Evolutionary conservation across 2,797 vertebrate species (phyloP).

Genomic region (Crocodylus rhombifer): DNA sequence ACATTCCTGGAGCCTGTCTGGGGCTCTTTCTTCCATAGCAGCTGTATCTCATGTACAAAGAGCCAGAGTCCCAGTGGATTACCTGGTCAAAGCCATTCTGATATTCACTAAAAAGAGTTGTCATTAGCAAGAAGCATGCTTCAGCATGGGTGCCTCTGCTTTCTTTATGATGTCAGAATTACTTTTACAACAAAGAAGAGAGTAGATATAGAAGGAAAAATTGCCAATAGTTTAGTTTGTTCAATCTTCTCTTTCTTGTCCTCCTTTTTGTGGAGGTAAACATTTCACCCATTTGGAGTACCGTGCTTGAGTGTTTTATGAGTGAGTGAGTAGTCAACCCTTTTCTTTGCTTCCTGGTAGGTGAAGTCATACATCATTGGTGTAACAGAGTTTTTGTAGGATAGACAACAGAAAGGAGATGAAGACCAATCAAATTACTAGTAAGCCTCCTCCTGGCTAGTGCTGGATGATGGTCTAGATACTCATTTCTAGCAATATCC

Average conservation of each 20-base stretch:
- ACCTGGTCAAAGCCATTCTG: neutral
- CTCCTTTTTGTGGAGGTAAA: neutral
- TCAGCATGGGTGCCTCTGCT: neutral
- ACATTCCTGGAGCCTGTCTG: neutral
- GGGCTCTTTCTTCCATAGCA: neutral
- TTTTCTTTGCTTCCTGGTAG: neutral
- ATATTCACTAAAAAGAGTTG: neutral
- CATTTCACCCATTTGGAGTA: neutral
- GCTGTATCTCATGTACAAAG: neutral
- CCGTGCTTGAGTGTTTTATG: neutral
- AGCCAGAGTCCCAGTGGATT: neutral
- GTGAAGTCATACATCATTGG: slow-evolving; percentile 10
- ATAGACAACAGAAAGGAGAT: slow-evolving; percentile 4
- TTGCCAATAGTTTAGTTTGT: neutral
- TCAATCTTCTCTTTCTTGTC: neutral
- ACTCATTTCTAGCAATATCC: too few relatives aligned
- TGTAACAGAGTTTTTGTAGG: neutral
- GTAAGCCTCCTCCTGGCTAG: neutral
- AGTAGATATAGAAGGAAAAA: neutral
- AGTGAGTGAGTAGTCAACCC: neutral
- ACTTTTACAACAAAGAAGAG: neutral
- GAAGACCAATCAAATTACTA: slow-evolving; percentile 5
- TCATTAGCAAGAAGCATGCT: neutral
- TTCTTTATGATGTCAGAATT: neutral
- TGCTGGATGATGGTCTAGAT: too few relatives aligned